Evolutionary conservation across 2,113 vertebrate genomes (phyloP).

Genomic region (Ochotona princeps): DNA sequence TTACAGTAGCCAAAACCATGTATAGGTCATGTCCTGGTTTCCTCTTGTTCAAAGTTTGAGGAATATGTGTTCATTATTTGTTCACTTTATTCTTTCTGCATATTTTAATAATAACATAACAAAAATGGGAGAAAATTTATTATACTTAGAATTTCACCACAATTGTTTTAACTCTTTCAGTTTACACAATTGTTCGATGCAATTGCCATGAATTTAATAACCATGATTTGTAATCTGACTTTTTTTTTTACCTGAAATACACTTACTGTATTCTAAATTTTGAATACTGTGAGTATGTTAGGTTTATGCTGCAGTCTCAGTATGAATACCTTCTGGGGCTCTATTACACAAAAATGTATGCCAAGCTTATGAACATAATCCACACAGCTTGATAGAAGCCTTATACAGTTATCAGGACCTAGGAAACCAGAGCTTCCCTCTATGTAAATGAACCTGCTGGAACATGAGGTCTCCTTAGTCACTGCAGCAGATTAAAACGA

Average conservation of each 20-base stretch:
- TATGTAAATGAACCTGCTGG: not conserved
- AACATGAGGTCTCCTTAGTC: not conserved
- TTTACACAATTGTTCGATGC: not conserved
- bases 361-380: not conserved
- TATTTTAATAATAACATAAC: not conserved
- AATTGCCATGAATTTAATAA: not conserved
- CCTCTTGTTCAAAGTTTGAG: not conserved
- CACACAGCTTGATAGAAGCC: not conserved
- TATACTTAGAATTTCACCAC: not conserved
- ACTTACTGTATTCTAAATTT: constrained; percentile 7
- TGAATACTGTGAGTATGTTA: not conserved
- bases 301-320: not conserved
- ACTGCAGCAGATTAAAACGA: not conserved
- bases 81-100: not conserved
- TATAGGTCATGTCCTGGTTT: not conserved
- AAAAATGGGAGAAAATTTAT: not conserved
- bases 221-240: not conserved
- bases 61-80: not conserved
- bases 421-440: not conserved
- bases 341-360: not conserved
- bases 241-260: not conserved
- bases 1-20: not conserved
- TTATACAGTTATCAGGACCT: not conserved
- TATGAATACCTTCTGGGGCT: not conserved
- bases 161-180: not conserved